A percentile compares a stretch with the other conserved stretches of the same genome.
These are phyloP conservation scores for Camponotus fellah DNA, from an alignment of 2,888 invertebrate species.

Conservation along the genomic window DNA sequence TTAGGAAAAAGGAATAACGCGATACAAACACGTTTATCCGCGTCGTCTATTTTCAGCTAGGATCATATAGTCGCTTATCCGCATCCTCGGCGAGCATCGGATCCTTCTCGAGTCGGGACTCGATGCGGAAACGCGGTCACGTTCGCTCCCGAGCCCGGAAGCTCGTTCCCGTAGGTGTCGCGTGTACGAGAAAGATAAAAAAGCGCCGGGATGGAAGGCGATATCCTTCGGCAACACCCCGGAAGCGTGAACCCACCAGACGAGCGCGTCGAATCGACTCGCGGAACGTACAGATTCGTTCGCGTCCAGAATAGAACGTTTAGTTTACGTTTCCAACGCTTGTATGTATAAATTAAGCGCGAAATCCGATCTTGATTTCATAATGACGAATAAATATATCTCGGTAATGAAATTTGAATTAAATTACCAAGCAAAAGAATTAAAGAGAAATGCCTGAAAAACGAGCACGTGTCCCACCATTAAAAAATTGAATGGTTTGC, in stretches of 20 bases:
- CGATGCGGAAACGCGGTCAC: conserved; percentile 64
- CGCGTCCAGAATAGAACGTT: conserved; percentile 39
- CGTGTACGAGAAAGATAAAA: conserved; percentile 68
- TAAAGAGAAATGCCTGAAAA: not conserved
- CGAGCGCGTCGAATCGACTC: conserved; percentile 47
- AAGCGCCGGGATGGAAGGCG: conserved; percentile 62
- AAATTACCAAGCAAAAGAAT: not conserved
- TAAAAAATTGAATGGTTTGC: not conserved
- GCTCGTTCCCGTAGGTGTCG: conserved; percentile 41
- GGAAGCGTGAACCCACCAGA: conserved; percentile 57
- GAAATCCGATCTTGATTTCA: conserved; percentile 22
- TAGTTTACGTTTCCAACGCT: conserved; percentile 21
- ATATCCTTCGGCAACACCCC: conserved; percentile 68
- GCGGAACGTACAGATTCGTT: conserved; percentile 44
- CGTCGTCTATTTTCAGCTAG: conserved; percentile 25
- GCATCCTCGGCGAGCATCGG: conserved; percentile 54
- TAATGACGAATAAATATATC: too few species aligned
- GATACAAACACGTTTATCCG: conserved; percentile 2
- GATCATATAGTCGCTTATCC: conserved; percentile 3
- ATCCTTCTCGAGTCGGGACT: conserved; percentile 52
- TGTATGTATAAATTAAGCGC: conserved; percentile 6
- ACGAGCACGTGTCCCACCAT: not conserved
- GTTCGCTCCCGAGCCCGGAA: conserved; percentile 53
- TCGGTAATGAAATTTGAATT: not conserved
- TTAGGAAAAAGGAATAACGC: conserved; percentile 1